phyloP scores from a whole-genome alignment of 2,888 invertebrate genomes.

The Lamellibrachia columna region DNA sequence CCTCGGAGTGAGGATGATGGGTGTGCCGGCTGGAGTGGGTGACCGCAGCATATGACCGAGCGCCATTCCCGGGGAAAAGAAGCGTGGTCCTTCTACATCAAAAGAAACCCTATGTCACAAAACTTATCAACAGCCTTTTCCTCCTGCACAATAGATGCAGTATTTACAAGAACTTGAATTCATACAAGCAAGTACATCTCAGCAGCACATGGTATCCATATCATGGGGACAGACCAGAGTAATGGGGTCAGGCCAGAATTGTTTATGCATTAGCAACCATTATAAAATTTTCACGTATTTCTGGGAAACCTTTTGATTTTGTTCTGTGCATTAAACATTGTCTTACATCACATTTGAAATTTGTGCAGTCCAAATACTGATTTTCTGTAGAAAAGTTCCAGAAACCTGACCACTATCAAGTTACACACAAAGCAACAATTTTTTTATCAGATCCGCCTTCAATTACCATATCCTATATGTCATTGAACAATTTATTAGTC shows the following conservation, averaged over 20 bases:
- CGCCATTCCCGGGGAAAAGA: conserved; percentile 24
- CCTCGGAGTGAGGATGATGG: conserved; percentile 79
- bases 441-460: not conserved
- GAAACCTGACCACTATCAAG: not conserved
- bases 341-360: not conserved
- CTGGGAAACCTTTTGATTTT: not conserved
- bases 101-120: conserved; percentile 14
- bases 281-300: not conserved
- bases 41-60: conserved; percentile 57
- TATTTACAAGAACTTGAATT: not conserved
- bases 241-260: not conserved
- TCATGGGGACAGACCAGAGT: not conserved
- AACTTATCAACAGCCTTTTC: not conserved
- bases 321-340: not conserved
- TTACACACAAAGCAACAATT: not conserved
- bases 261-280: not conserved
- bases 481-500: not conserved
- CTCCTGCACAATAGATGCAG: not conserved
- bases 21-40: conserved; percentile 86
- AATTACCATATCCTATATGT: not conserved
- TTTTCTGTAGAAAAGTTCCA: not conserved
- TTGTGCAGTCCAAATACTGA: not conserved
- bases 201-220: not conserved
- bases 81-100: conserved; percentile 30
- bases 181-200: not conserved